These are phyloP conservation scores for Sialia sialis DNA, from an alignment of 2,113 vertebrate genomes.

Conservation along the genomic window DNA sequence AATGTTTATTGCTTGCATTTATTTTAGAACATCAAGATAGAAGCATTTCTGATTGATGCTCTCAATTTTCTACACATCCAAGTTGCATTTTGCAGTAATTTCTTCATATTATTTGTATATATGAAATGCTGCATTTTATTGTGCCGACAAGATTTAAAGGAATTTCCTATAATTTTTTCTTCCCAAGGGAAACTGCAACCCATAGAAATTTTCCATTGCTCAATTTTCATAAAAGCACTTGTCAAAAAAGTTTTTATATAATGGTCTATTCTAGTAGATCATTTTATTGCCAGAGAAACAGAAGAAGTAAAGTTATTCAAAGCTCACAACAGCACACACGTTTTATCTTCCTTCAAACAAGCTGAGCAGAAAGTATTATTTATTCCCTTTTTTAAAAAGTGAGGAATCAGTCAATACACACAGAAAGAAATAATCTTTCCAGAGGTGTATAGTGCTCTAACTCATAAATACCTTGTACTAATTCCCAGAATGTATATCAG, in stretches of 20 bases:
- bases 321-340: not conserved
- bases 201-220: not conserved
- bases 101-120: slow-evolving; percentile 1
- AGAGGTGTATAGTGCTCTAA: not conserved
- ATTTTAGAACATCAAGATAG: not conserved
- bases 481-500: not conserved
- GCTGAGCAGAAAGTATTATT: not conserved
- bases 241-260: not conserved
- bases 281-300: not conserved
- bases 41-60: slow-evolving; percentile 6
- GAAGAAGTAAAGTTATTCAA: not conserved
- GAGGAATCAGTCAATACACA: not conserved
- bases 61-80: slow-evolving; percentile 5
- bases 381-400: not conserved
- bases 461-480: not conserved
- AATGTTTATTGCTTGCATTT: slow-evolving; percentile 10
- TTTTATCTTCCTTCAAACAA: not conserved
- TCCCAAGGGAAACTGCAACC: slow-evolving; percentile 24
- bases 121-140: not conserved
- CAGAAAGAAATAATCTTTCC: not conserved
- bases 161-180: not conserved
- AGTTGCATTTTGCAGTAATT: slow-evolving; percentile 3
- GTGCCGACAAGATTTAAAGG: not conserved
- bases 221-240: slow-evolving; percentile 39
- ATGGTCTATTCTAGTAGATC: not conserved